Conservation (phyloP, 2,888 invertebrate genomes). For the Amphipoea lucens region DNA sequence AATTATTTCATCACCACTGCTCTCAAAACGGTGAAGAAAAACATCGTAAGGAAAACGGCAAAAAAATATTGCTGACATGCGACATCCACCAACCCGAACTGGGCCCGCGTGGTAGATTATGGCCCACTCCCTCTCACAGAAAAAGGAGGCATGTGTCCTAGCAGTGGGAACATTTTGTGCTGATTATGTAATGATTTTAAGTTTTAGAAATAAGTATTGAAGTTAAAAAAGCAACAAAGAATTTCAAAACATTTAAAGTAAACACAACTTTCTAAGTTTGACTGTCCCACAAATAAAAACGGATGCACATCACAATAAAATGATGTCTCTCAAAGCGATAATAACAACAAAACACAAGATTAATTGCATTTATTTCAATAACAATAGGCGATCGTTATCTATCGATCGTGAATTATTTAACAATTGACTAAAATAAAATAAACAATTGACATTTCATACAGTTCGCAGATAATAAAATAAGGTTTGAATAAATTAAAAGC, state of each 20-base stretch:
- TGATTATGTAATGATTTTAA: not conserved
- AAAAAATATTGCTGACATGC: not conserved
- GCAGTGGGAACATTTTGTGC: not conserved
- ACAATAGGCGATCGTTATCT: conserved; percentile 72
- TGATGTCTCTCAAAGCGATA: conserved; percentile 35
- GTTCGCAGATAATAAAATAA: conserved; percentile 89
- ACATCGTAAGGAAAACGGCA: not conserved
- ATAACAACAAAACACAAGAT: conserved; percentile 78
- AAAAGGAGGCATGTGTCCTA: not conserved
- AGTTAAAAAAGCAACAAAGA: not conserved
- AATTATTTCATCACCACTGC: not conserved
- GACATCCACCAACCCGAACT: not conserved
- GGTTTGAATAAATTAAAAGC: conserved; percentile 88
- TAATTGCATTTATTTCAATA: conserved; percentile 83
- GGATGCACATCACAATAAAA: conserved; percentile 47
- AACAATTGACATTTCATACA: conserved; percentile 80
- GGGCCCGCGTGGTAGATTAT: too few species aligned
- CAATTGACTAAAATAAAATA: conserved; percentile 72
- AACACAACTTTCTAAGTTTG: not conserved
- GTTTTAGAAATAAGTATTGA: too few species aligned
- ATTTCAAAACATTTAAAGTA: not conserved
- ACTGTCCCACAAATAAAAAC: not conserved
- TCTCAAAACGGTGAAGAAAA: not conserved
- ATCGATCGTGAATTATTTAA: conserved; percentile 66
- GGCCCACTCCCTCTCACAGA: not conserved